These are phyloP conservation scores for Abrostola tripartita DNA, from an alignment of 2,888 invertebrate genomes.

Conservation along the genomic window DNA sequence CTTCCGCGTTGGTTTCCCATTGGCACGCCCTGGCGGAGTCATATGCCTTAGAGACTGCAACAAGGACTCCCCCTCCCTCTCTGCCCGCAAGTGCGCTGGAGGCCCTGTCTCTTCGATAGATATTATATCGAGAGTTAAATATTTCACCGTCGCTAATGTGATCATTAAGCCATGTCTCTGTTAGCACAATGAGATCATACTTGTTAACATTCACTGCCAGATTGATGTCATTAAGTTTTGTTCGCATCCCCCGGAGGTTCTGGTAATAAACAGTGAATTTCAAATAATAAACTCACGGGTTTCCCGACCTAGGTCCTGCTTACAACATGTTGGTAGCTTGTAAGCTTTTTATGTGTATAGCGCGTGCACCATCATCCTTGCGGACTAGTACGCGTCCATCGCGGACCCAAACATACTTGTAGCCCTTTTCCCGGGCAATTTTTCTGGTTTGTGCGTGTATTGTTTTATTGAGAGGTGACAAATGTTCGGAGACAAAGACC, in stretches of 20 bases:
- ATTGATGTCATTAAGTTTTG: conserved; percentile 1
- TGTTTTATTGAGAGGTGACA: too few relatives aligned
- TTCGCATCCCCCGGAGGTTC: neutral
- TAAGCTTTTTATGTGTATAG: neutral
- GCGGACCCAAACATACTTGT: too few relatives aligned
- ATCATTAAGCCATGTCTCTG: neutral
- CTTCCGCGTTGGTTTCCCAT: neutral
- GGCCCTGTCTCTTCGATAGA: conserved; percentile 1
- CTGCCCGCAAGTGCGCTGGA: neutral
- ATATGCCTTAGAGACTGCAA: neutral
- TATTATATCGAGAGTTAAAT: neutral
- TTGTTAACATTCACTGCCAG: neutral
- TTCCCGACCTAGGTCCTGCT: neutral
- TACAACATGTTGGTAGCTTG: neutral
- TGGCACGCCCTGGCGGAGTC: neutral
- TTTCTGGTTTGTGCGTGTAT: too few relatives aligned
- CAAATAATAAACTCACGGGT: neutral
- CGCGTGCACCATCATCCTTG: conserved; percentile 1
- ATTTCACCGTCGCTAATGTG: neutral
- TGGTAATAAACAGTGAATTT: conserved; percentile 6
- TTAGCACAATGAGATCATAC: neutral
- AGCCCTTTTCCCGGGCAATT: too few relatives aligned
- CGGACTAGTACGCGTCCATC: neutral
- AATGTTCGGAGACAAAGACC: too few relatives aligned
- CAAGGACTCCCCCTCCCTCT: neutral